Conservation (phyloP, 2,888 invertebrate genomes). For the Achlya flavicornis region DNA sequence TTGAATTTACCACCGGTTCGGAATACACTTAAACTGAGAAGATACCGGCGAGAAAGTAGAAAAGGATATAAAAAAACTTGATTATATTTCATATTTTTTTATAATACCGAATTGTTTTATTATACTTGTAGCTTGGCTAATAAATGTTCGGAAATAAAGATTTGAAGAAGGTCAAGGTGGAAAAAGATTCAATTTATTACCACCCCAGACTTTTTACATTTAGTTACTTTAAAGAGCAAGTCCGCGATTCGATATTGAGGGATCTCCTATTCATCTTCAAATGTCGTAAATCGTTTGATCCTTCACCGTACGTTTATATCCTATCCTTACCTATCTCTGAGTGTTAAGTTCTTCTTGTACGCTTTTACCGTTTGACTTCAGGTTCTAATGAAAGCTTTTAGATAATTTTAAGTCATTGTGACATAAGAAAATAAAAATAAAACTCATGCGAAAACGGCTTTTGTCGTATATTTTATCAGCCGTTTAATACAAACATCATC, state of each 20-base stretch:
- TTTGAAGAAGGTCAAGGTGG: neutral
- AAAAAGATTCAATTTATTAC: slow-evolving; percentile 8
- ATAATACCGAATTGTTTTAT: too few species aligned
- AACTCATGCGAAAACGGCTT: neutral
- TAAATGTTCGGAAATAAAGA: neutral
- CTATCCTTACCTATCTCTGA: neutral
- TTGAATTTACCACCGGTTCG: too few species aligned
- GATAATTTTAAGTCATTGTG: too few species aligned
- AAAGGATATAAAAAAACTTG: neutral
- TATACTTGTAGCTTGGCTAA: too few species aligned
- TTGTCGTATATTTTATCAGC: slow-evolving; percentile 11
- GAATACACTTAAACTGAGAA: too few species aligned
- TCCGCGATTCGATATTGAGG: neutral
- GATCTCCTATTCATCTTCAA: neutral
- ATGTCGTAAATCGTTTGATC: neutral
- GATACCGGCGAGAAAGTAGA: too few species aligned
- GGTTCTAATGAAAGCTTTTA: too few species aligned
- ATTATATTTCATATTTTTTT: neutral
- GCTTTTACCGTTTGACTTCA: too few species aligned
- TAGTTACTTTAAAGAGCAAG: neutral
- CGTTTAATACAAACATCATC: neutral
- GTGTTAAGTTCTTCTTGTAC: too few species aligned
- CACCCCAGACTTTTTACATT: neutral
- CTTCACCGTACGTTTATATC: slow-evolving; percentile 12
- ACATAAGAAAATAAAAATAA: too few species aligned